A percentile compares a stretch with the other conserved stretches of the same genome.
phyloP scores from a whole-genome alignment of 2,797 vertebrate genomes.

The Tiaroga cobitis region DNA sequence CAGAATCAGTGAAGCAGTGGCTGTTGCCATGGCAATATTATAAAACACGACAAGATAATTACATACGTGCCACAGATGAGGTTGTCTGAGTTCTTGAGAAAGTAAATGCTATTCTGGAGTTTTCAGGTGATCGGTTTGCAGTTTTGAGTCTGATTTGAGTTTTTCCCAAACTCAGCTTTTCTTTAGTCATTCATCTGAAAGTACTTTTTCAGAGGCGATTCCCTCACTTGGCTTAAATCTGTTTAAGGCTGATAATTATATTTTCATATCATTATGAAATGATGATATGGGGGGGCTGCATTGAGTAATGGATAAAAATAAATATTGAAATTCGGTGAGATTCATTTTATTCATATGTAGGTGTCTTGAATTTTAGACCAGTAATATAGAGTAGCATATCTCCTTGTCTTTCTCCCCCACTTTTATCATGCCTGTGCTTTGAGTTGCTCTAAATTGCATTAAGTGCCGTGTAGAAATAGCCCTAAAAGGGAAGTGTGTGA shows the following conservation, averaged over 20 bases:
- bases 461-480: slow-evolving; percentile 54
- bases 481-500: slow-evolving; percentile 44
- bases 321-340: neutral
- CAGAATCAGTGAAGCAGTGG: slow-evolving; percentile 62
- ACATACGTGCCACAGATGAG: slow-evolving; percentile 51
- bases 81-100: slow-evolving; percentile 53
- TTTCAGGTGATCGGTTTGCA: slow-evolving; percentile 44
- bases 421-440: slow-evolving; percentile 16
- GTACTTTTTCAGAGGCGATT: neutral
- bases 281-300: too few species aligned
- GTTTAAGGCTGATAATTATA: neutral
- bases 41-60: slow-evolving; percentile 60
- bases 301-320: neutral
- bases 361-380: neutral
- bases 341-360: neutral
- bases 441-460: slow-evolving; percentile 56
- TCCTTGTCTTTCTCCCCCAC: slow-evolving; percentile 26
- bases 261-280: too few species aligned
- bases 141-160: neutral
- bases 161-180: slow-evolving; percentile 3
- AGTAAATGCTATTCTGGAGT: slow-evolving; percentile 49
- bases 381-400: neutral
- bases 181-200: neutral
- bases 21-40: slow-evolving; percentile 65
- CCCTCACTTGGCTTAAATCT: neutral